Conservation (phyloP, 2,888 invertebrate species). For the Beris chalybata region DNA sequence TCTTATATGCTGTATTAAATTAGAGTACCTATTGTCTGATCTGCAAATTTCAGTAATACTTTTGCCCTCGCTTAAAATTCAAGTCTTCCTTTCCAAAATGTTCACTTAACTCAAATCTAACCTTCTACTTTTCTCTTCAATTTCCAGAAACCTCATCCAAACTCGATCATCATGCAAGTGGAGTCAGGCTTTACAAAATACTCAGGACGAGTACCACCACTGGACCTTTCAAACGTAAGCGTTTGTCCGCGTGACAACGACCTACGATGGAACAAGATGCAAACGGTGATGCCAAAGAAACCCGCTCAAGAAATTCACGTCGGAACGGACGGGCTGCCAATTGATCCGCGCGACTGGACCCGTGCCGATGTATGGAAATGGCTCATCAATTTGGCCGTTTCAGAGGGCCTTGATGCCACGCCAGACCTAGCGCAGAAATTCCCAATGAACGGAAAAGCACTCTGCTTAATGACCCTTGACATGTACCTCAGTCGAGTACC, state of each 20-base stretch:
- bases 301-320: constrained; percentile 41
- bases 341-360: constrained; percentile 74
- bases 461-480: constrained; percentile 74
- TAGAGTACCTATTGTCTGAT: too few relatives aligned
- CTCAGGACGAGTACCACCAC: constrained; percentile 53
- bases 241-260: constrained; percentile 48
- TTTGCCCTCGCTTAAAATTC: too few relatives aligned
- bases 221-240: constrained; percentile 53
- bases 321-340: constrained; percentile 51
- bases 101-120: neutral
- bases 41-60: too few relatives aligned
- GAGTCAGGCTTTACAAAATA: constrained; percentile 53
- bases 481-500: constrained; percentile 76
- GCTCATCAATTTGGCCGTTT: constrained; percentile 63
- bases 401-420: constrained; percentile 56
- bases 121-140: constrained; percentile 7
- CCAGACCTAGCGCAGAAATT: constrained; percentile 61
- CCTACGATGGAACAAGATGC: constrained; percentile 43
- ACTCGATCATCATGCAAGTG: constrained; percentile 48
- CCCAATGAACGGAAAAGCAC: constrained; percentile 79
- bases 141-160: constrained; percentile 6
- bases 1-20: too few relatives aligned
- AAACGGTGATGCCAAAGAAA: constrained; percentile 41
- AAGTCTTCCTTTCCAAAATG: too few relatives aligned
- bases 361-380: constrained; percentile 70